Conservation (phyloP, 2,797 vertebrate species). For the Etheostoma perlongum region DNA sequence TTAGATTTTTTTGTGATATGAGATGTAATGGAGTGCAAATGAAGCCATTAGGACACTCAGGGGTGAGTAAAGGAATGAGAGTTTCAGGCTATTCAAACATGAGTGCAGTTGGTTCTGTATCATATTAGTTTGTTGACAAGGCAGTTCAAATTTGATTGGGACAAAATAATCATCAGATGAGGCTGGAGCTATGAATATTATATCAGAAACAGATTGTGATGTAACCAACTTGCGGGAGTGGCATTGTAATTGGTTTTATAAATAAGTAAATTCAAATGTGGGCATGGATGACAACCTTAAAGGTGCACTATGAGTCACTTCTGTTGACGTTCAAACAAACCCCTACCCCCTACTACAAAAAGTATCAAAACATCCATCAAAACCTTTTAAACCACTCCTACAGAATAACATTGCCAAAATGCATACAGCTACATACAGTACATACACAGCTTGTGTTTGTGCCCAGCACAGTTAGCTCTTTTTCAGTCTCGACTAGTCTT, state of each 20-base stretch:
- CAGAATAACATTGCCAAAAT: too few relatives aligned
- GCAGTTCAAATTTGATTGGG: constrained; percentile 53
- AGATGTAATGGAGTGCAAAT: constrained; percentile 69
- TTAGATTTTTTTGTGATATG: constrained; percentile 34
- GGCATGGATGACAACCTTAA: not conserved
- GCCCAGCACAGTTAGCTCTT: not conserved
- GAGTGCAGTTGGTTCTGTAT: constrained; percentile 28
- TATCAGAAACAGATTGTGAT: constrained; percentile 6
- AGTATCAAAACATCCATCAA: not conserved
- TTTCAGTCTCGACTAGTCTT: not conserved
- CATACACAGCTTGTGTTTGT: not conserved
- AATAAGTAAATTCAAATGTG: not conserved
- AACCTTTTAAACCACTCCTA: not conserved
- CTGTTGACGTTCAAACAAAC: too few relatives aligned
- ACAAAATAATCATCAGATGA: constrained; percentile 43
- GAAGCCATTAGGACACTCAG: constrained; percentile 48
- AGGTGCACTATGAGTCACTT: too few relatives aligned
- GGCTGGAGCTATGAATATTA: constrained; percentile 38
- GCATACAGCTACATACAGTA: not conserved
- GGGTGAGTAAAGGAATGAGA: constrained; percentile 25
- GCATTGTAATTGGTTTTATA: not conserved
- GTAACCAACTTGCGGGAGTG: not conserved
- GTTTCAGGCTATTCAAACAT: constrained; percentile 46
- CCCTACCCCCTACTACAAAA: too few relatives aligned
- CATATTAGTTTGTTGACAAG: constrained; percentile 59